phyloP scores from a whole-genome alignment of 2,888 invertebrate genomes.

The Drosophila anomelani region DNA sequence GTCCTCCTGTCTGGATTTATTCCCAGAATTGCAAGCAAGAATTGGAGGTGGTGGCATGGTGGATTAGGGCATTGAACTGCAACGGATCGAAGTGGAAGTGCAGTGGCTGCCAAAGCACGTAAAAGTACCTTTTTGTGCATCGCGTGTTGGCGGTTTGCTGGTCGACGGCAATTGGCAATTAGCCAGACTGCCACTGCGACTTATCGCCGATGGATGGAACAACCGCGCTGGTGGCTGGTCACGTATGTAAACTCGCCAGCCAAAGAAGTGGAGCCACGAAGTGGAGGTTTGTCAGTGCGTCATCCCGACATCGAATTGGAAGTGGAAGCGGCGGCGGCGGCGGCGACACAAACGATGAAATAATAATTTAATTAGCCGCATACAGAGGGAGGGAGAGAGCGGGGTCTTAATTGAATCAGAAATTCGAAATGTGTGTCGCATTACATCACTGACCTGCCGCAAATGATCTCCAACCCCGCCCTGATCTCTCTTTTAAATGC shows the following conservation, averaged over 20 bases:
- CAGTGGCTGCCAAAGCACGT: conserved; percentile 31
- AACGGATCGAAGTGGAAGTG: conserved; percentile 8
- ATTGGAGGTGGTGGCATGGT: too few species aligned
- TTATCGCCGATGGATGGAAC: conserved; percentile 18
- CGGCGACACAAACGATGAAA: conserved; percentile 31
- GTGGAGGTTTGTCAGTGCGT: conserved; percentile 14
- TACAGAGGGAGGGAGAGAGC: conserved; percentile 27
- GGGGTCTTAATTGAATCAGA: conserved; percentile 66
- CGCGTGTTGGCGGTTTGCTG: conserved; percentile 56
- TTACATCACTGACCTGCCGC: conserved; percentile 39
- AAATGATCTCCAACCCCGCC: conserved; percentile 10
- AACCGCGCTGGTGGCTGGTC: conserved; percentile 4
- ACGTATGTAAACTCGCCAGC: conserved; percentile 35
- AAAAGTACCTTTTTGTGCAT: conserved; percentile 35
- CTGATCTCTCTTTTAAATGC: background rate
- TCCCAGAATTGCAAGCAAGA: background rate
- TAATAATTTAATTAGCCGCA: conserved; percentile 70
- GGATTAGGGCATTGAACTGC: conserved; percentile 14
- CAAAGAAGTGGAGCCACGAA: conserved; percentile 21
- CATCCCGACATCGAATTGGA: conserved; percentile 19
- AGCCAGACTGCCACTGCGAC: conserved; percentile 58
- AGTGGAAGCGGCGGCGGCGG: conserved; percentile 6
- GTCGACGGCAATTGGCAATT: conserved; percentile 64
- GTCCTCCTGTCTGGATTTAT: background rate
- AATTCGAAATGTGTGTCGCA: conserved; percentile 42